Base-by-base conservation (phyloP, 2,888 invertebrate genomes). In the Phorcus lineatus region DNA sequence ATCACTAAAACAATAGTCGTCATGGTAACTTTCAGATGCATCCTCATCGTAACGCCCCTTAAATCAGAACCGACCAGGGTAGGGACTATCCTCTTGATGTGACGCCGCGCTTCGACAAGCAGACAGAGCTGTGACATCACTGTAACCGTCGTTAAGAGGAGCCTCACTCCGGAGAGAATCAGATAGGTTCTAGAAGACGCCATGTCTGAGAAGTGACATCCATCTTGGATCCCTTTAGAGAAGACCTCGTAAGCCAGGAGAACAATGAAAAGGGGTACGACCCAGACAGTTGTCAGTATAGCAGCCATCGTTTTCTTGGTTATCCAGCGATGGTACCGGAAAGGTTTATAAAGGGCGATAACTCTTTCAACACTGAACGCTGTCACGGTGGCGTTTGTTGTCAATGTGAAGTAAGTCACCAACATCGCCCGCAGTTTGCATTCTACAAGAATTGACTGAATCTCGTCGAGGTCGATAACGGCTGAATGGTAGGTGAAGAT, bases 11-110 rank as follows among this genome's bases (percentile, higher is more conserved):
- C 24, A 0, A 76, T 22, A 2, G 79, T 81, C 16, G 81, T 81
- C 11, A 79, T 47, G 0, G 79, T 79, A 2, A 79, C 81, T 31
- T 81, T 81, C 11, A 77, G 1, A n/a, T 79, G 79, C 81, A 81
- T 79, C 57, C 75, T 76, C 40, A 67, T 57, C 2, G 62, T 70
- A 0, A 47, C 77, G 7, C 77, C 66, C 0, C n/a, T 19, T 22
- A 62, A 54, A 19, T 54, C 40, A 0, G 31, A 67, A 1, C 77
- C 77, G 0, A 76, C 77, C 16, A 77, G 19, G 24, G 70, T 70
- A 3, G 77, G 79, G 9, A 79, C 7, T 22, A 81, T 81, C 28
- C 76, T 79, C 62, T 67, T 79, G 57, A 81, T 79, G 22, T 81
- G 81, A 17, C 19, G n/a, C 17, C 66, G 22, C 11, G 81, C 77